phyloP scores from a whole-genome alignment of 1,140 invertebrate genomes.

The Pogonognathellus flavescens region DNA sequence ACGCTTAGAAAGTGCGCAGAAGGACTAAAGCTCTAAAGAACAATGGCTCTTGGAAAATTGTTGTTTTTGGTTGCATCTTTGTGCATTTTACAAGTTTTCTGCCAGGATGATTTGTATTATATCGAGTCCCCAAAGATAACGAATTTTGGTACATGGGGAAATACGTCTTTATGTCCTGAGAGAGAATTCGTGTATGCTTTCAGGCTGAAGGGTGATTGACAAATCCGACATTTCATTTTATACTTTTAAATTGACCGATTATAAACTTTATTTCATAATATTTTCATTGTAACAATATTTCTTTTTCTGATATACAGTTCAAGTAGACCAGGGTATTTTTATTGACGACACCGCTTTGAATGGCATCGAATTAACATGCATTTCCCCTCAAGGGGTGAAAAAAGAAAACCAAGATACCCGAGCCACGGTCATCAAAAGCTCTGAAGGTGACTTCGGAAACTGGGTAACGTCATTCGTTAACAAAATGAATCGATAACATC shows the following conservation, averaged over 20 bases:
- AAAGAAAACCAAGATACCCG: background rate
- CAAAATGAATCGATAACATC: too few relatives aligned
- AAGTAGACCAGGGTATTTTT: slow-evolving; percentile 21
- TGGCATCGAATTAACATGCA: slow-evolving; percentile 40
- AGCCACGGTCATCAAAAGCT: slow-evolving; percentile 8
- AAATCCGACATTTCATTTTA: too few relatives aligned
- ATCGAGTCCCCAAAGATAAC: slow-evolving; percentile 49
- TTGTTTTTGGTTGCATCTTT: background rate
- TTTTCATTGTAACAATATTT: too few relatives aligned
- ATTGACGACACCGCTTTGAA: slow-evolving; percentile 56
- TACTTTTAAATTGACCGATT: too few relatives aligned
- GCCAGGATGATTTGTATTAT: slow-evolving; percentile 6
- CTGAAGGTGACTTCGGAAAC: slow-evolving; percentile 14
- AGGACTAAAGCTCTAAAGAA: background rate
- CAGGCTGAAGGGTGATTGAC: slow-evolving; percentile 22
- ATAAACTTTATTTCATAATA: too few relatives aligned
- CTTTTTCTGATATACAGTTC: background rate
- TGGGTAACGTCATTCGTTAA: too few relatives aligned
- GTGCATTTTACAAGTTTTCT: background rate
- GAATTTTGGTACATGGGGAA: slow-evolving; percentile 52
- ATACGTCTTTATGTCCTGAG: slow-evolving; percentile 12
- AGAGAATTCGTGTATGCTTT: slow-evolving; percentile 35
- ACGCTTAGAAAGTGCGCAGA: too few relatives aligned
- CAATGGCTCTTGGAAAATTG: background rate
- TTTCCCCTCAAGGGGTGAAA: background rate